Base-by-base conservation (phyloP, 2,797 vertebrate genomes). In the Peromyscus nudipes region DNA sequence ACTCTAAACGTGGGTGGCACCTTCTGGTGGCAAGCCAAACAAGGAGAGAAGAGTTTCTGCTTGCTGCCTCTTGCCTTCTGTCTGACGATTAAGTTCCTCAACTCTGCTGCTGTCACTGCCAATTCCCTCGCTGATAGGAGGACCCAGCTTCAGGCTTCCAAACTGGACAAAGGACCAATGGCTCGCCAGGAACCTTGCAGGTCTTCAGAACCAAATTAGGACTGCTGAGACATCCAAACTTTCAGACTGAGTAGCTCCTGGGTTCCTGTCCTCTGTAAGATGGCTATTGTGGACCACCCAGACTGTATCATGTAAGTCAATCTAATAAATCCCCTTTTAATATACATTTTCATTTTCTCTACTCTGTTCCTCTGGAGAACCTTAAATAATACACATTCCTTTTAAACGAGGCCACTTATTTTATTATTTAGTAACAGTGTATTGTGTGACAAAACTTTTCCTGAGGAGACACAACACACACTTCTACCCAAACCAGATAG, bases 351-450 rank as follows among this genome's bases (percentile, higher is more conserved):
- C 77, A 55, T 79, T 21, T 9, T 79, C 31, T 79, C 46, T 49
- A 29, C 16, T 34, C 46, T 79, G 49, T 3, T 55, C 76, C 76
- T 79, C 31, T 16, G 21, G 76, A 52, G 46, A 79, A 52, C 46
- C 29, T 31, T 52, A 79, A 79, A 21, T 34, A 52, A 79, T 79
- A 49, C 46, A 34, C 91, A 80, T 79, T 89, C 34, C 19, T 87
- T 49, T 9, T 64, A 67, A 52, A 52, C 52, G n/a, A 69, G 27
- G 27, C 27, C 62, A 79, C 62, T 77, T 81, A 77, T 91, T 65
- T 40, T 76, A 88, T 77, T 81, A 84, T 90, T 89, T 80, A 84
- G 80, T 88, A 83, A 52, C 34, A 71, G 34, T 94, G 10, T 55
- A 21, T 10, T 79, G 8, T 52, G 17, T 79, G 27, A 79, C 43